Base-by-base conservation (phyloP, 2,888 invertebrate genomes). In the Euproctis similis region DNA sequence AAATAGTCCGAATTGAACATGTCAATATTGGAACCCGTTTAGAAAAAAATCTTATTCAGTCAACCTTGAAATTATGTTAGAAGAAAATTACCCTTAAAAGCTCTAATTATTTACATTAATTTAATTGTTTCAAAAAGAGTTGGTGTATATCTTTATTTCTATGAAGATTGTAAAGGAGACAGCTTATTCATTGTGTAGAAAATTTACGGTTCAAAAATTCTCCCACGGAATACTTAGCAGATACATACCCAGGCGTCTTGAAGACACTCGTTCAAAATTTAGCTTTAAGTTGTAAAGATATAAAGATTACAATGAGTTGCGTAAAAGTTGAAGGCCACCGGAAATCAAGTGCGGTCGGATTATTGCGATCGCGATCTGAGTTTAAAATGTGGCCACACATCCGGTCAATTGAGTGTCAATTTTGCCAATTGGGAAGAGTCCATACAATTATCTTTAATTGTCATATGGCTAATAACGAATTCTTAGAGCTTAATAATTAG, bases 331-430 rank as follows among this genome's bases (percentile, higher is more conserved):
- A 52, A 52, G 45, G 50, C 45, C 45, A 32, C 41, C 47, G 52
- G 52, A 50, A 50, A 43, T 46, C 52, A 48, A 52, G 55, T 64
- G 65, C 56, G 66, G 64, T 68, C 60, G 64, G 65, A 74, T 75
- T 71, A 58, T 71, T 70, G 60, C 68, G 61, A 71, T 73, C 65
- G 73, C 78, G 67, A 73, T 68, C 59, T 49, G 53, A 60, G 61
- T 72, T 68, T 61, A 70, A 75, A 73, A 63, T 69, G 62, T 44
- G 14, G 14, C 6, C 14, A 46, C 51, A 43, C 53, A 56, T 61
- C 59, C 61, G 61, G 59, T 57, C 56, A 61, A 60, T 53, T 53
- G 58, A 58, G 38, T 47, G 53, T 43, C 47, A 26, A 56, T 59
- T 53, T 52, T 44, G 51, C 42, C 53, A 57, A 54, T 57, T 52